These are phyloP conservation scores for Anarrhichthys ocellatus DNA, from an alignment of 2,113 vertebrate genomes.

Conservation along the genomic window DNA sequence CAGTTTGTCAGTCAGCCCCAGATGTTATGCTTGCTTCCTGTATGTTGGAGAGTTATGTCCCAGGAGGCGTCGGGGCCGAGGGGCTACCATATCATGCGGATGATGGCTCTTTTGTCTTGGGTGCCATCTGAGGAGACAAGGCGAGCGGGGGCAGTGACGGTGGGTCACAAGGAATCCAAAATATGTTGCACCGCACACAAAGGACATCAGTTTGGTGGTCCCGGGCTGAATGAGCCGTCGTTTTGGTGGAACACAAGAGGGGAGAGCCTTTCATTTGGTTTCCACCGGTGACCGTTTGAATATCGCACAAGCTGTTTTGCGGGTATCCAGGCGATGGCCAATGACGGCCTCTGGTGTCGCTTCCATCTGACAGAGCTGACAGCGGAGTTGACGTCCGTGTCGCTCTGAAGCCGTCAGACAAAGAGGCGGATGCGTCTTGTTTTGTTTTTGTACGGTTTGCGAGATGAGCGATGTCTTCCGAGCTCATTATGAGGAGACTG, in stretches of 20 bases:
- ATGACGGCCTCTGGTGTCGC: conserved; percentile 39
- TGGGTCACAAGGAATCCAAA: conserved; percentile 67
- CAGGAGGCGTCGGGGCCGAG: conserved; percentile 46
- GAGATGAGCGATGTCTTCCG: conserved; percentile 55
- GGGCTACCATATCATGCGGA: conserved; percentile 65
- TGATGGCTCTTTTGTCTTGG: conserved; percentile 74
- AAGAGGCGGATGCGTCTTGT: conserved; percentile 28
- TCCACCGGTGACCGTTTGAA: conserved; percentile 56
- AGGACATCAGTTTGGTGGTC: conserved; percentile 62
- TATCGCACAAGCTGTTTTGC: conserved; percentile 40
- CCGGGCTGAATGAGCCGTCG: conserved; percentile 63
- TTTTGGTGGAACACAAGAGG: conserved; percentile 38
- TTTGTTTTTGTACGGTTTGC: conserved; percentile 18
- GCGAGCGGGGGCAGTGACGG: conserved; percentile 48
- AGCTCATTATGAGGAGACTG: conserved; percentile 64
- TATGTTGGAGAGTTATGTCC: conserved; percentile 68
- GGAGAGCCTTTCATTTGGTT: conserved; percentile 28
- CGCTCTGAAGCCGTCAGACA: conserved; percentile 48
- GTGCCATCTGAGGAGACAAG: conserved; percentile 60
- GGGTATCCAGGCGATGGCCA: conserved; percentile 49
- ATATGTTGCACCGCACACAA: conserved; percentile 67
- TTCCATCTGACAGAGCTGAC: conserved; percentile 53
- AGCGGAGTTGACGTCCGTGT: conserved; percentile 33
- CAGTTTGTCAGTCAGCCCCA: conserved; percentile 60
- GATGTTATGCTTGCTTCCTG: conserved; percentile 70